Percentiles rank a stretch among this genome's conserved stretches.
phyloP scores from a whole-genome alignment of 2,888 invertebrate genomes.

The Coleophora flavipennella region DNA sequence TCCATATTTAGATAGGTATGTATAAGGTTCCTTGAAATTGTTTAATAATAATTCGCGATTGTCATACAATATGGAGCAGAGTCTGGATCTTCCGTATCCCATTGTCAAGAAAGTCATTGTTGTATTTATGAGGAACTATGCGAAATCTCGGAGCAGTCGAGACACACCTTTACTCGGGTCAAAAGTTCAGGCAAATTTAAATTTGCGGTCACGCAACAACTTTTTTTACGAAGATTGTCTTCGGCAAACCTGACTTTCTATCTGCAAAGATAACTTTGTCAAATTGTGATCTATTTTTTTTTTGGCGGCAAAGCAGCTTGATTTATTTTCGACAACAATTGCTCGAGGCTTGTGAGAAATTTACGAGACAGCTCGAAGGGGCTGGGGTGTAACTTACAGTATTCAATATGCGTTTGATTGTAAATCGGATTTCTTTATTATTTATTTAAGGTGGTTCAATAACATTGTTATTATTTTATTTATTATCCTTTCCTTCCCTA shows the following conservation, averaged over 20 bases:
- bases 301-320: slow-evolving; percentile 33
- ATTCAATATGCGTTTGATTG: slow-evolving; percentile 36
- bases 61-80: slow-evolving; percentile 57
- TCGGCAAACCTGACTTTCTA: neutral
- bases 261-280: slow-evolving; percentile 16
- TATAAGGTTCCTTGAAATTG: slow-evolving; percentile 34
- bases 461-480: slow-evolving; percentile 26
- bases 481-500: neutral
- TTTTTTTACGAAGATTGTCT: too few relatives aligned
- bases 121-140: slow-evolving; percentile 57
- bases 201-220: neutral
- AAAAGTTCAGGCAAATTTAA: slow-evolving; percentile 21
- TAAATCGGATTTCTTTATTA: slow-evolving; percentile 23
- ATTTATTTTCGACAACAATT: slow-evolving; percentile 68
- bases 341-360: slow-evolving; percentile 59
- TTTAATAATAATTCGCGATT: slow-evolving; percentile 51
- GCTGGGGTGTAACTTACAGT: slow-evolving; percentile 24
- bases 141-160: slow-evolving; percentile 37
- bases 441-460: too few relatives aligned
- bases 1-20: slow-evolving; percentile 28
- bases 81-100: slow-evolving; percentile 14
- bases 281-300: slow-evolving; percentile 47
- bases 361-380: slow-evolving; percentile 55
- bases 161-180: slow-evolving; percentile 28
- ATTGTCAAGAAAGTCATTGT: slow-evolving; percentile 28